Evolutionary conservation across 2,888 invertebrate species (phyloP).

Genomic region (Agriopis aurantiaria): DNA sequence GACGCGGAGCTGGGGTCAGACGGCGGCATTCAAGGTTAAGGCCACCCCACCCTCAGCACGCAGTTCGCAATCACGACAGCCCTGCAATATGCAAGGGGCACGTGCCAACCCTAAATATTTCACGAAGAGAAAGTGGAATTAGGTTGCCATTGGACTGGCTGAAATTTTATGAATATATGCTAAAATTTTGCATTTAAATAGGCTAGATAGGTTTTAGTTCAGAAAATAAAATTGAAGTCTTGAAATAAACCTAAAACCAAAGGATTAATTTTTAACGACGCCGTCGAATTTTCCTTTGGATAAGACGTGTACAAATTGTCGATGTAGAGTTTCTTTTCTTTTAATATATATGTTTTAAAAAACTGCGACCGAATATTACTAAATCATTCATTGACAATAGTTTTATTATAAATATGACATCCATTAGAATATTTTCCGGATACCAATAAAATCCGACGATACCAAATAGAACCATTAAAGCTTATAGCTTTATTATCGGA

Average conservation of each 20-base stretch:
- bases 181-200: constrained; percentile 1
- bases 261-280: too few relatives aligned
- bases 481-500: constrained; percentile 18
- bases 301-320: too few relatives aligned
- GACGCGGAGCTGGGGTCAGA: constrained; percentile 71
- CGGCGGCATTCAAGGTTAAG: constrained; percentile 84
- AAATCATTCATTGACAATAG: too few relatives aligned
- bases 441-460: not conserved
- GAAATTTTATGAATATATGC: not conserved
- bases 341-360: too few relatives aligned
- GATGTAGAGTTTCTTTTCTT: too few relatives aligned
- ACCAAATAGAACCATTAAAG: constrained; percentile 1
- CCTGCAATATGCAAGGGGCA: constrained; percentile 48
- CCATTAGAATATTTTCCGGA: not conserved
- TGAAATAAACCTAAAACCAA: not conserved
- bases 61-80: constrained; percentile 47
- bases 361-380: too few relatives aligned
- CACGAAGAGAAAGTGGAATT: constrained; percentile 24
- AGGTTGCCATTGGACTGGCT: constrained; percentile 30
- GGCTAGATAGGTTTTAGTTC: not conserved
- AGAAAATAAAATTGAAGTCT: not conserved
- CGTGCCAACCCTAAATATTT: constrained; percentile 26
- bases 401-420: not conserved
- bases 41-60: constrained; percentile 65
- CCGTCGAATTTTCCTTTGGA: too few relatives aligned